These are phyloP conservation scores for Dorcus parallelipipedus DNA, from an alignment of 2,888 invertebrate species.

Conservation along the genomic window DNA sequence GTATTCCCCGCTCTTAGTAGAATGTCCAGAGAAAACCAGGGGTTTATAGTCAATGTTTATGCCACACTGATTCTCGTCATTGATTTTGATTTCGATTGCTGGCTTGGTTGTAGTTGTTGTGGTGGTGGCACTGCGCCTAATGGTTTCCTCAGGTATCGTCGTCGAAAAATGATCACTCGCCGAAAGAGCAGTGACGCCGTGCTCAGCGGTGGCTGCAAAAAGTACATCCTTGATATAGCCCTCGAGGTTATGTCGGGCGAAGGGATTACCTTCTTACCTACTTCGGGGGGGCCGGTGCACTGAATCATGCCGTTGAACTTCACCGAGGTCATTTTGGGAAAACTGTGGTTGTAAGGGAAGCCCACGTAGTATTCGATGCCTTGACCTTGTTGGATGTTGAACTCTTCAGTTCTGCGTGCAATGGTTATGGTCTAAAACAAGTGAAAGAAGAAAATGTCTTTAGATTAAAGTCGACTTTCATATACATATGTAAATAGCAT, in stretches of 20 bases:
- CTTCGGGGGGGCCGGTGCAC: conserved; percentile 6
- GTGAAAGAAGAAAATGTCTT: no score
- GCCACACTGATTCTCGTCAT: background rate
- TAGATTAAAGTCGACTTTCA: no score
- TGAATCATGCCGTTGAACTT: conserved; percentile 6
- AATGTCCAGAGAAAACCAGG: conserved; percentile 16
- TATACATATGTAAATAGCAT: no score
- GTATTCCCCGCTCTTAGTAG: conserved; percentile 13
- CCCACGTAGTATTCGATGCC: conserved; percentile 5
- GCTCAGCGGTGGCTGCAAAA: no score
- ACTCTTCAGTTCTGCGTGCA: background rate
- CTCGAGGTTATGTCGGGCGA: background rate
- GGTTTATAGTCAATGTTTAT: conserved; percentile 9
- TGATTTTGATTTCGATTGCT: background rate
- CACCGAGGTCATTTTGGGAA: conserved; percentile 4
- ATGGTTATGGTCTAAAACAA: background rate
- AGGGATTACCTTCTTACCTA: conserved; percentile 1
- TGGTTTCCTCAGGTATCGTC: no score
- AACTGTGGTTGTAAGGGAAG: conserved; percentile 5
- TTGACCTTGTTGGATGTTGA: background rate
- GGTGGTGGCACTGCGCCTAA: background rate
- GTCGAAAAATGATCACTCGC: no score
- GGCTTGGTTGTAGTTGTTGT: background rate
- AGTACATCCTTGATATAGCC: no score
- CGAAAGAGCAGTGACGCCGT: no score